Conservation (phyloP, 35 echinoderm and acorn worm species). For the Heliocidaris erythrogramma region DNA sequence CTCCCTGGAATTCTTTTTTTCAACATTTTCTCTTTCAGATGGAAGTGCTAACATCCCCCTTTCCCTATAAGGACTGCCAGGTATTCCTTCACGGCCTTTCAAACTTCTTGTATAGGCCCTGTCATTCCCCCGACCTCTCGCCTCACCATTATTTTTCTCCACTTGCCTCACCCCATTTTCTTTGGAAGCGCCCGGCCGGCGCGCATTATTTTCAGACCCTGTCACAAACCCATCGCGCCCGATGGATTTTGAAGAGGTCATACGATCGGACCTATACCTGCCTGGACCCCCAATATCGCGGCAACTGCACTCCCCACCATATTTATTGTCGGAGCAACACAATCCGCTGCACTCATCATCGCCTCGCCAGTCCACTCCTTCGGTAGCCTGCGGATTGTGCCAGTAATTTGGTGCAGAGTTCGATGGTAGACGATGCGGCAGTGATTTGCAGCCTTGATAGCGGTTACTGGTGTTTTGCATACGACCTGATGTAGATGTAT, state of each 20-base stretch:
- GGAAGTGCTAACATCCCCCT: background rate
- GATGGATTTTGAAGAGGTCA: background rate
- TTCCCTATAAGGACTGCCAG: background rate
- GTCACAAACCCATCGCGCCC: background rate
- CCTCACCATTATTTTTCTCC: background rate
- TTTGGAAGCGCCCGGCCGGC: background rate
- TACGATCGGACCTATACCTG: background rate
- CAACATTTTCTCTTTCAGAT: background rate
- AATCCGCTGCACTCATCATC: background rate
- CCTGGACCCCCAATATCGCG: background rate
- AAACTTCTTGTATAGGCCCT: background rate
- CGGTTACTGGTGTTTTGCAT: background rate
- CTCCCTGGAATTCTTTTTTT: background rate
- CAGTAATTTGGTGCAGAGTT: background rate
- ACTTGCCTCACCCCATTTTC: background rate
- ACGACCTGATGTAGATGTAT: background rate
- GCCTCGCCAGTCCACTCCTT: background rate
- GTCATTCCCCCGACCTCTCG: background rate
- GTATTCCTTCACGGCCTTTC: background rate
- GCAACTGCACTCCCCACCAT: background rate
- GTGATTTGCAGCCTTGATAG: background rate
- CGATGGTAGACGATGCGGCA: background rate
- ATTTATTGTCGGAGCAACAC: background rate
- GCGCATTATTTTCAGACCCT: background rate
- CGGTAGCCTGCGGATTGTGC: background rate